Evolutionary conservation across 2,888 invertebrate species (phyloP).

Genomic region (Rapana venosa): DNA sequence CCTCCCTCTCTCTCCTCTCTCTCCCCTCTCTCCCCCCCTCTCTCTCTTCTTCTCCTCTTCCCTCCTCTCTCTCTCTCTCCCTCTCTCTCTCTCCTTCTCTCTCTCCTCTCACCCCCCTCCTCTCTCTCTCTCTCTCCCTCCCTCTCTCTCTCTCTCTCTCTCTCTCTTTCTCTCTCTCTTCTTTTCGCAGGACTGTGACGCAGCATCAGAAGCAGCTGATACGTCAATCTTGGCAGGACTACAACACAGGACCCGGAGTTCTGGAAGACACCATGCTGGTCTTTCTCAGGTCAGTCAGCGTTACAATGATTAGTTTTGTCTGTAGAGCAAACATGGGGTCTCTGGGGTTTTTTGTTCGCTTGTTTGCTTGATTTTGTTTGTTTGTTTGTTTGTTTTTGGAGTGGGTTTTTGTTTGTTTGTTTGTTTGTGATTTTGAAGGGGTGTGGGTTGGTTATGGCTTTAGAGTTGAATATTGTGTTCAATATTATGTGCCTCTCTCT

Average conservation of each 20-base stretch:
- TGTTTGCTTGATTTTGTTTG: not conserved
- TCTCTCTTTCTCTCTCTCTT: not conserved
- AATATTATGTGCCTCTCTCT: too few relatives aligned
- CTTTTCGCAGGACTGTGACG: not conserved
- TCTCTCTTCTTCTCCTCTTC: too few relatives aligned
- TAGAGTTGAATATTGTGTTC: too few relatives aligned
- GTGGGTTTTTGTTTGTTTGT: too few relatives aligned
- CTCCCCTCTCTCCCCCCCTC: too few relatives aligned
- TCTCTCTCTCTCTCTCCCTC: not conserved
- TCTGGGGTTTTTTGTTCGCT: not conserved
- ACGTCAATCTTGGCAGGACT: not conserved
- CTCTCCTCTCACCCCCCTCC: too few relatives aligned
- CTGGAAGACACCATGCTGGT: not conserved
- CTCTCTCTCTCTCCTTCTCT: too few relatives aligned
- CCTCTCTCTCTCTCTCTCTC: not conserved
- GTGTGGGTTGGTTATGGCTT: not conserved
- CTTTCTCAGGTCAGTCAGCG: not conserved
- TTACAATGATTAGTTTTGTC: not conserved
- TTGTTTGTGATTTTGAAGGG: not conserved
- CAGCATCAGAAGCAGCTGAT: slow-evolving; percentile 4
- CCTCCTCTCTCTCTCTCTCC: too few relatives aligned
- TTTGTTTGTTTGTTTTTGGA: not conserved
- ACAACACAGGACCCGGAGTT: not conserved
- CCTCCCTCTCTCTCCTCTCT: not conserved
- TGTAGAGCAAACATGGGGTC: not conserved